Evolutionary conservation across 2,113 vertebrate species (phyloP), one percentile per base, ranked within the genome.

Genomic region (Centropus bengalensis): DNA sequence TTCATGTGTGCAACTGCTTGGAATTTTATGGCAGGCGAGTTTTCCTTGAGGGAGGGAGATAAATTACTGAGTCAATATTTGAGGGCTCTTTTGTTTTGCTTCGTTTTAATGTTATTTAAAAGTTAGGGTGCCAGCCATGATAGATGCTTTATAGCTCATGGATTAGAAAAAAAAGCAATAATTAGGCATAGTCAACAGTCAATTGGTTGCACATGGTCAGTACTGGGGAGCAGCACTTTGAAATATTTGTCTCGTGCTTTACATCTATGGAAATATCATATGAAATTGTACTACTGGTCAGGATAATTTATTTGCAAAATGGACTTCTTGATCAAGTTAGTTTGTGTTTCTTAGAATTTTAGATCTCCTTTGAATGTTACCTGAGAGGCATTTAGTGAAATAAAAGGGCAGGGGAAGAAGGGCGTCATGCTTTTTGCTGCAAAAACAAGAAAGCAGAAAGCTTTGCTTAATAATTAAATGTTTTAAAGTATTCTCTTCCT

Each of bases 31-130:
- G 86, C 90, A 92, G 87, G 93, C 19, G 0, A 77, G 56, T 82
- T 96, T 93, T 96, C 82, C 95, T 96, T 88, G 83, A 91, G 93
- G 92, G 69, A 94, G 77, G 54, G 82, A 96, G 94, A 92, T 93
- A 71, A 95, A 93, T 97, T 97, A 97, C 95, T 95, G 85, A 93
- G 85, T 95, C 94, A 97, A 96, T 95, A 96, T 96, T 92, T 94
- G 86, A 94, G 59, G 52, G 55, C 42, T 96, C 74, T 91, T 96
- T 92, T 93, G 85, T 95, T 96, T 93, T 96, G 64, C 71, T 92
- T 93, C 96, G 88, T 89, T 89, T 96, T 91, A 96, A 62, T 73
- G 52, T 86, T 94, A 91, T 95, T 96, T 89, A 88, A 86, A 95
- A 94, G 75, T 78, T 91, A 92, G 86, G 52, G 85, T 92, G 89